A percentile compares a stretch with the other conserved stretches of the same genome.
phyloP scores from a whole-genome alignment of 1,140 invertebrate species.

The Cyclargus thomasi region DNA sequence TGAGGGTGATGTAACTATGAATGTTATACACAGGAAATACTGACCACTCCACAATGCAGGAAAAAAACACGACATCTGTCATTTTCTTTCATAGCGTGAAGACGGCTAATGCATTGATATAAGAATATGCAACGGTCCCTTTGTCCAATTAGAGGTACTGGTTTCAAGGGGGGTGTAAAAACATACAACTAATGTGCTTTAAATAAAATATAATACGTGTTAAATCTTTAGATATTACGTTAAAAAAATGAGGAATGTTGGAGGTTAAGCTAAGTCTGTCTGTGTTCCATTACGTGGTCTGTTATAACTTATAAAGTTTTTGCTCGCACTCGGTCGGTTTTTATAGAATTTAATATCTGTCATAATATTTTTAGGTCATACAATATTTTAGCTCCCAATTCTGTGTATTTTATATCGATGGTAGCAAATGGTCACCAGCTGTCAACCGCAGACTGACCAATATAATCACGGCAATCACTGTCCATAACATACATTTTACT shows the following conservation, averaged over 20 bases:
- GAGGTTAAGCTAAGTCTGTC: too few species aligned
- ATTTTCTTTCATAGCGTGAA: slow-evolving; percentile 19
- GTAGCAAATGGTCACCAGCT: slow-evolving; percentile 22
- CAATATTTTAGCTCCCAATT: neutral
- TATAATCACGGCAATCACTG: slow-evolving; percentile 20
- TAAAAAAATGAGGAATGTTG: too few species aligned
- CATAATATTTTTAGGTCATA: neutral
- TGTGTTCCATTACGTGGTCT: too few species aligned
- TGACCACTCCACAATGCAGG: slow-evolving; percentile 29
- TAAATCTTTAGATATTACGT: neutral
- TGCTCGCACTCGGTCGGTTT: too few species aligned
- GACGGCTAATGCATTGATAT: slow-evolving; percentile 9
- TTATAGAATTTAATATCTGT: too few species aligned
- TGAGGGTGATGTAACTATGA: too few species aligned
- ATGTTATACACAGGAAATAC: slow-evolving; percentile 29
- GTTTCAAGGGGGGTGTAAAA: neutral
- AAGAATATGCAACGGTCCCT: neutral
- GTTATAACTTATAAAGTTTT: too few species aligned
- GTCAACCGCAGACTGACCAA: slow-evolving; percentile 23
- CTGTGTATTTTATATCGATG: slow-evolving; percentile 16
- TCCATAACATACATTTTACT: slow-evolving; percentile 16
- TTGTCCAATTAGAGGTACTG: neutral
- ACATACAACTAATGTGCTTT: neutral
- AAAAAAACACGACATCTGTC: slow-evolving; percentile 21
- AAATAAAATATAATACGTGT: neutral